Percentiles rank a stretch among this genome's conserved stretches.
These are phyloP conservation scores for Cardiocondyla obscurior DNA, from an alignment of 1,140 invertebrate species.

Conservation along the genomic window DNA sequence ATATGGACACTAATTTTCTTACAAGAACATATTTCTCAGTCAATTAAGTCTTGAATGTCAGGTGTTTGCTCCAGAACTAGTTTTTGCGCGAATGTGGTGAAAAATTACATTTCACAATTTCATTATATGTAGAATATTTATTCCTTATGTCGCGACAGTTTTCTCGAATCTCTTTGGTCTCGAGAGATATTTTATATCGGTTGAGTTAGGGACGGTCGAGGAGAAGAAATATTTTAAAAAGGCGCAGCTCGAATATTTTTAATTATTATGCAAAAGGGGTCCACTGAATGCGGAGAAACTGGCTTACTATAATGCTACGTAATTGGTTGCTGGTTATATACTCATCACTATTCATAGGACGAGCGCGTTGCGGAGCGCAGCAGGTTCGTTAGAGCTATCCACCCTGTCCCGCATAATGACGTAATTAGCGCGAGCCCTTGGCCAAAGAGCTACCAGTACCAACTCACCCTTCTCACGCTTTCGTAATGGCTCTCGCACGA, in stretches of 20 bases:
- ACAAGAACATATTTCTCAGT: not conserved
- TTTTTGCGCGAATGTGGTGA: not conserved
- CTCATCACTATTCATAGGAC: slow-evolving; percentile 82
- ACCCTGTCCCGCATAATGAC: slow-evolving; percentile 78
- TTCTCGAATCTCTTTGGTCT: not conserved
- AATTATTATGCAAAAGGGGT: slow-evolving; percentile 69
- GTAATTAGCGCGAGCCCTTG: slow-evolving; percentile 77
- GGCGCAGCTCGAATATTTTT: slow-evolving; percentile 56
- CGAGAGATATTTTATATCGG: not conserved
- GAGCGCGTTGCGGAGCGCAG: slow-evolving; percentile 65
- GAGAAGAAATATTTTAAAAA: not conserved
- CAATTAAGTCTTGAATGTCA: not conserved
- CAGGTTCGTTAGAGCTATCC: slow-evolving; percentile 75
- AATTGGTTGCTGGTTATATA: slow-evolving; percentile 77
- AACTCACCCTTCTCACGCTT: slow-evolving; percentile 72
- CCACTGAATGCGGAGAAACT: slow-evolving; percentile 14
- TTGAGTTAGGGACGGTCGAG: not conserved
- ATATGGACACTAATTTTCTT: not conserved
- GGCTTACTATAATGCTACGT: slow-evolving; percentile 67
- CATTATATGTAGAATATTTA: no score
- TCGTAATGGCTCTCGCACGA: slow-evolving; percentile 71
- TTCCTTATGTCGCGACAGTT: no score
- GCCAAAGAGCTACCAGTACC: slow-evolving; percentile 63
- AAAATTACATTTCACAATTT: not conserved
- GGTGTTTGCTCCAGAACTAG: not conserved